A percentile compares a stretch with the other conserved stretches of the same genome.
Evolutionary conservation across 2,888 invertebrate species (phyloP).

Genomic region (Opisthograptis luteolata): DNA sequence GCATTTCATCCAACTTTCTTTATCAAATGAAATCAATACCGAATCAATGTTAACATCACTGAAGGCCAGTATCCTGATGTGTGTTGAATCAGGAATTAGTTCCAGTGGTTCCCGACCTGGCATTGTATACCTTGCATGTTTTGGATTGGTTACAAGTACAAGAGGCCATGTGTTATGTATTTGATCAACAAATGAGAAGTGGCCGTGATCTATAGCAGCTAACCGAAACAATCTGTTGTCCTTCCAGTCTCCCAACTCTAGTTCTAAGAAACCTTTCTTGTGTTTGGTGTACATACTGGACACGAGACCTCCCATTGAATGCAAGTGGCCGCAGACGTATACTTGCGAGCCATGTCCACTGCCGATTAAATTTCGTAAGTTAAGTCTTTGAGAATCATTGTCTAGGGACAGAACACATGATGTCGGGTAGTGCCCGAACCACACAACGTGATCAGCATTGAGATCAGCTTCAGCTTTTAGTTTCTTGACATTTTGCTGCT

Average conservation of each 20-base stretch:
- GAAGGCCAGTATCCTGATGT: constrained; percentile 92
- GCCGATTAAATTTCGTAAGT: constrained; percentile 84
- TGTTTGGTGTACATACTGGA: constrained; percentile 95
- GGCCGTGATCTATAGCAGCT: constrained; percentile 94
- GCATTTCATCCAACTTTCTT: constrained; percentile 86
- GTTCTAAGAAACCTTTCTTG: constrained; percentile 91
- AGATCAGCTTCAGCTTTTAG: constrained; percentile 83
- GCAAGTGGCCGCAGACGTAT: constrained; percentile 96
- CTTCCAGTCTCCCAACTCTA: constrained; percentile 97
- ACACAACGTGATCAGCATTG: constrained; percentile 72
- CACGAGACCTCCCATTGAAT: constrained; percentile 91
- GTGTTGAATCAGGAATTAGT: constrained; percentile 87
- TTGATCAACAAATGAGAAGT: constrained; percentile 93
- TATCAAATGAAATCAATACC: constrained; percentile 88
- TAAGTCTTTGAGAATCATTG: constrained; percentile 71
- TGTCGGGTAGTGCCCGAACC: constrained; percentile 96
- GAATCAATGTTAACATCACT: constrained; percentile 86
- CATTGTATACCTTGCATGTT: constrained; percentile 90
- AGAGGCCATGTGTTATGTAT: constrained; percentile 92
- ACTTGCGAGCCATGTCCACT: constrained; percentile 86
- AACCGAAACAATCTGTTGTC: constrained; percentile 93
- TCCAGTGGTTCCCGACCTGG: constrained; percentile 89
- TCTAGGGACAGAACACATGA: constrained; percentile 90
- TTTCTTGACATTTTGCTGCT: constrained; percentile 83
- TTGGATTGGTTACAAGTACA: constrained; percentile 95